phyloP scores from a whole-genome alignment of 2,888 invertebrate species.

The Pseudanteris insignis region DNA sequence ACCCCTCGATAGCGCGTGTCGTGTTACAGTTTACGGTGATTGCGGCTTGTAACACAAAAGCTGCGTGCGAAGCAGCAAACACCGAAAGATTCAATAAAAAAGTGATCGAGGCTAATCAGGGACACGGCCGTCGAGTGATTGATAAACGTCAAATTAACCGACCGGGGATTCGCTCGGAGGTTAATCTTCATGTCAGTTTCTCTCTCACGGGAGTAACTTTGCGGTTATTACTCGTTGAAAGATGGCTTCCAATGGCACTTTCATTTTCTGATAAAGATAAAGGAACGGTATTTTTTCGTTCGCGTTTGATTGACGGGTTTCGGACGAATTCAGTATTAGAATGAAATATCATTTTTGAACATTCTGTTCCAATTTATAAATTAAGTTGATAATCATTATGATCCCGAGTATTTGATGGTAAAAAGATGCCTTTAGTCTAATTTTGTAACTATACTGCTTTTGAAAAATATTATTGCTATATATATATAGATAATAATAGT shows the following conservation, averaged over 20 bases:
- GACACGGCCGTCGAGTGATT: conserved; percentile 52
- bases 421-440: too few species aligned
- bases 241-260: conserved; percentile 12
- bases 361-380: too few species aligned
- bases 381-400: too few species aligned
- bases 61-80: conserved; percentile 37
- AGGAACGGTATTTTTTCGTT: too few species aligned
- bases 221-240: conserved; percentile 24
- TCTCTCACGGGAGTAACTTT: conserved; percentile 9
- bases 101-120: conserved; percentile 27
- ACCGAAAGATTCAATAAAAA: conserved; percentile 40
- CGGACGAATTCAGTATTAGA: too few species aligned
- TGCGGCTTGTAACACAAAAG: conserved; percentile 40
- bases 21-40: conserved; percentile 44
- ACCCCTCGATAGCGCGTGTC: conserved; percentile 42
- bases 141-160: conserved; percentile 63
- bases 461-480: too few species aligned
- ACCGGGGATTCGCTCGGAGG: conserved; percentile 49
- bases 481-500: too few species aligned
- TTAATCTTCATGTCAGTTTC: conserved; percentile 36
- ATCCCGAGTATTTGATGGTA: too few species aligned
- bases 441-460: too few species aligned
- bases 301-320: too few species aligned
- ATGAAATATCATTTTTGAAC: too few species aligned
- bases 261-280: conserved; percentile 2